Evolutionary conservation across 2,888 invertebrate genomes (phyloP).

Genomic region (Lysandra bellargus): DNA sequence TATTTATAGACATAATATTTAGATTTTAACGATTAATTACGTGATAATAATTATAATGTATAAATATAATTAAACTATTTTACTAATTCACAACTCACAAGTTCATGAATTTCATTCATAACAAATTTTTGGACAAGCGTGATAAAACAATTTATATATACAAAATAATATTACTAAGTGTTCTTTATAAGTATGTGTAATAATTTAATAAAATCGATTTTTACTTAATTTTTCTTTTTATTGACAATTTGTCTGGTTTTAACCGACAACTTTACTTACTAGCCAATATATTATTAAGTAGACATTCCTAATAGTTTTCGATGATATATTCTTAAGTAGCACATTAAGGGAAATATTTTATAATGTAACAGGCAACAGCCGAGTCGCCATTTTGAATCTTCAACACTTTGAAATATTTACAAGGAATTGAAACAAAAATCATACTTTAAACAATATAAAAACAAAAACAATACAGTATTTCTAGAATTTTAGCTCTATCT

Average conservation of each 20-base stretch:
- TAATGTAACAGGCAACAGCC: not conserved
- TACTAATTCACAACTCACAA: slow-evolving; percentile 8
- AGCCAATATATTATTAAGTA: not conserved
- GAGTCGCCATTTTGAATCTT: not conserved
- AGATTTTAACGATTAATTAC: not conserved
- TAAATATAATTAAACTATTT: not conserved
- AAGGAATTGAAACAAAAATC: not conserved
- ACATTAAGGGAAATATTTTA: slow-evolving; percentile 13
- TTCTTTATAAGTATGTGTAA: not conserved
- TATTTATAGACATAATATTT: not conserved
- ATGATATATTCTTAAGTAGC: slow-evolving; percentile 31
- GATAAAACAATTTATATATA: not conserved
- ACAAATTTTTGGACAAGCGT: not conserved
- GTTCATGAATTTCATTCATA: slow-evolving; percentile 11
- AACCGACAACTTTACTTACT: not conserved
- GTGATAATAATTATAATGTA: not conserved
- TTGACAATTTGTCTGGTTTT: not conserved
- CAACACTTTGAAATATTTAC: not conserved
- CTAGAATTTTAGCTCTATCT: not conserved
- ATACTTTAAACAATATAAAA: not conserved
- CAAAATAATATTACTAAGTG: not conserved
- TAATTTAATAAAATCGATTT: not conserved
- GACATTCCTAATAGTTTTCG: slow-evolving; percentile 24
- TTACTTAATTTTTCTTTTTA: not conserved
- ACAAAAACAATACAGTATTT: not conserved